These are phyloP conservation scores for Spodoptera litura DNA, from an alignment of 1,140 invertebrate species.

Conservation along the genomic window DNA sequence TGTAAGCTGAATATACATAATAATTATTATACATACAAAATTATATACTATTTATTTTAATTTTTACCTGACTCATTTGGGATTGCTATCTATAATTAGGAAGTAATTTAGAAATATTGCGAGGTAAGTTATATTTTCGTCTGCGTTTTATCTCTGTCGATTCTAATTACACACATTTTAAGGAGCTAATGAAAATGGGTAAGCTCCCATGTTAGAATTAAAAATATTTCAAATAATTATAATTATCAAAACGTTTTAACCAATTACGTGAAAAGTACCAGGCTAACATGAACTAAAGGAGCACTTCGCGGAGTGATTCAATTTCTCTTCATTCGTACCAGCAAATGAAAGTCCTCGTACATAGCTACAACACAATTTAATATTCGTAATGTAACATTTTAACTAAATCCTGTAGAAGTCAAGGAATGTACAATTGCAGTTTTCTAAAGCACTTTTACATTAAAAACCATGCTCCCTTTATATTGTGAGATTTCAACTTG, in stretches of 20 bases:
- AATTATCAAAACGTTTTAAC: neutral
- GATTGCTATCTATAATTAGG: too few relatives aligned
- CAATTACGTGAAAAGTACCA: slow-evolving; percentile 8
- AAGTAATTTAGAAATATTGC: too few relatives aligned
- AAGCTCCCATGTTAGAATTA: neutral
- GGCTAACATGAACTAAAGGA: slow-evolving; percentile 8
- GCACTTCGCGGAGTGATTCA: slow-evolving; percentile 10
- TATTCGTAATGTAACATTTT: slow-evolving; percentile 31
- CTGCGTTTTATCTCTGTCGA: too few relatives aligned
- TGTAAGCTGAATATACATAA: too few relatives aligned
- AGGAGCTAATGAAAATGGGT: too few relatives aligned
- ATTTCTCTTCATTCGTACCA: slow-evolving; percentile 24
- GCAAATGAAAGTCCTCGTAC: slow-evolving; percentile 19
- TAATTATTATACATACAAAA: too few relatives aligned
- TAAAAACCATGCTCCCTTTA: slow-evolving; percentile 28
- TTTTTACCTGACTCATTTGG: too few relatives aligned
- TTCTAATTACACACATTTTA: too few relatives aligned
- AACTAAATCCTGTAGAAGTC: slow-evolving; percentile 14
- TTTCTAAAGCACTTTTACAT: slow-evolving; percentile 7
- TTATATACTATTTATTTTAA: too few relatives aligned
- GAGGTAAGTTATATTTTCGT: too few relatives aligned
- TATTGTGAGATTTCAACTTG: slow-evolving; percentile 30
- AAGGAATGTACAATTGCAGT: slow-evolving; percentile 8
- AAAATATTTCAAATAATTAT: neutral
- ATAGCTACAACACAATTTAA: slow-evolving; percentile 17